Evolutionary conservation across 2,888 invertebrate species (phyloP).

Genomic region (Caenorhabditis sp.): DNA sequence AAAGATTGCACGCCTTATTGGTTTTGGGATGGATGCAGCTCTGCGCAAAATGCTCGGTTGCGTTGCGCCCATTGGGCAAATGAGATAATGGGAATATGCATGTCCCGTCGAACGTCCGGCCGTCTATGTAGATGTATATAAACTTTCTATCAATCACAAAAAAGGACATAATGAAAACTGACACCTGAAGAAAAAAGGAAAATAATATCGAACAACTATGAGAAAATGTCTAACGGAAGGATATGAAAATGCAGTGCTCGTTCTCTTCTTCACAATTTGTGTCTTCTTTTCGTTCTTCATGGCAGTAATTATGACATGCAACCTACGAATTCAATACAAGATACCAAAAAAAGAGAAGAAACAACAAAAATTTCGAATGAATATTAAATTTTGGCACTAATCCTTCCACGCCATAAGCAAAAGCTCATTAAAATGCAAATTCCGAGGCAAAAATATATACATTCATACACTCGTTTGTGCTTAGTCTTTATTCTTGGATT

Average conservation of each 20-base stretch:
- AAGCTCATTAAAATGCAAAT: constrained; percentile 55
- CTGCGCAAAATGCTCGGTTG: constrained; percentile 45
- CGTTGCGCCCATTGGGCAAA: constrained; percentile 49
- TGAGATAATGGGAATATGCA: constrained; percentile 39
- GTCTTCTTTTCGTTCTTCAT: not conserved
- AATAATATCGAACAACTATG: not conserved
- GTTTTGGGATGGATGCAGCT: constrained; percentile 49
- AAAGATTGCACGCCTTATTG: constrained; percentile 59
- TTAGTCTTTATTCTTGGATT: too few species aligned
- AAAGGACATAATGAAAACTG: not conserved
- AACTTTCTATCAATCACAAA: not conserved
- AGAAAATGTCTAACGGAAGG: not conserved
- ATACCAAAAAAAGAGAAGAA: constrained; percentile 24
- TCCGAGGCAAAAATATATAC: constrained; percentile 24
- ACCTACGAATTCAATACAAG: constrained; percentile 15
- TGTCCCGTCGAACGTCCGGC: not conserved
- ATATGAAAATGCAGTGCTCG: constrained; percentile 9
- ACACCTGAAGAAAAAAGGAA: constrained; percentile 5
- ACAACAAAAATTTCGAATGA: constrained; percentile 14
- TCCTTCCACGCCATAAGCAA: constrained; percentile 6
- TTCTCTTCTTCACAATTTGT: constrained; percentile 1
- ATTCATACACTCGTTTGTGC: constrained; percentile 9
- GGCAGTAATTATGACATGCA: not conserved
- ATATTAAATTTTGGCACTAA: constrained; percentile 52
- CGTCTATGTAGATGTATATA: too few species aligned